phyloP scores from a whole-genome alignment of 2,888 invertebrate genomes.

The Chromoteleia sp. region DNA sequence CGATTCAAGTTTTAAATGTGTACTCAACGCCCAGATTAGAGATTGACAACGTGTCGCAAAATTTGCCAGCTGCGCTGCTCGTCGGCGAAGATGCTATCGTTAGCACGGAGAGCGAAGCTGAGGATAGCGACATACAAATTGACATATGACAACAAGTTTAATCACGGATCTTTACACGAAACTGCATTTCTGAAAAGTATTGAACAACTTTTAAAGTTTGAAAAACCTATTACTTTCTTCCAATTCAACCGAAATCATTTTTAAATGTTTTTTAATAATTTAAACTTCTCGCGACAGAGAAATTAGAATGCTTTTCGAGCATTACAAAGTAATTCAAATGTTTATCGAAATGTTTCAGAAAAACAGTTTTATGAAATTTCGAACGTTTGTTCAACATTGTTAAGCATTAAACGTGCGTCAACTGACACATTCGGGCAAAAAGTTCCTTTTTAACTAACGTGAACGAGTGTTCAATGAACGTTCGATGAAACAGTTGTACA shows the following conservation, averaged over 20 bases:
- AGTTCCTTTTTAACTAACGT: constrained; percentile 28
- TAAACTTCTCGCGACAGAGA: too few relatives aligned
- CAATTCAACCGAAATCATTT: neutral
- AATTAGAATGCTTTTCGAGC: too few relatives aligned
- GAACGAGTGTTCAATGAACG: constrained; percentile 1
- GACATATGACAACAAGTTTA: constrained; percentile 82
- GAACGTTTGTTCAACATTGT: neutral
- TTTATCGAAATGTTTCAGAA: constrained; percentile 2
- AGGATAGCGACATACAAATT: constrained; percentile 84
- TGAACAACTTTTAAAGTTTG: constrained; percentile 2
- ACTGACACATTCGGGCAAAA: constrained; percentile 12
- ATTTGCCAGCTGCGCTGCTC: constrained; percentile 83
- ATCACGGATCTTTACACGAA: constrained; percentile 7
- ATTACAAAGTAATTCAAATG: too few relatives aligned
- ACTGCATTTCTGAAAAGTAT: constrained; percentile 19
- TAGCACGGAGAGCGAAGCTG: constrained; percentile 84
- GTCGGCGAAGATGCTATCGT: constrained; percentile 84
- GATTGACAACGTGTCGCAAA: constrained; percentile 83
- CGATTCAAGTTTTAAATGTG: constrained; percentile 84
- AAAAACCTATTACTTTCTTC: neutral
- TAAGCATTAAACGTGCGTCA: neutral
- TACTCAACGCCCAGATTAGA: constrained; percentile 83
- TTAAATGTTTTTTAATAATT: neutral
- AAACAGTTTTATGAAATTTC: constrained; percentile 4
- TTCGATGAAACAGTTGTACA: constrained; percentile 16